phyloP scores from a whole-genome alignment of 30 jellyfish, hydroid and myxozoan species.

The Mastigias papua region DNA sequence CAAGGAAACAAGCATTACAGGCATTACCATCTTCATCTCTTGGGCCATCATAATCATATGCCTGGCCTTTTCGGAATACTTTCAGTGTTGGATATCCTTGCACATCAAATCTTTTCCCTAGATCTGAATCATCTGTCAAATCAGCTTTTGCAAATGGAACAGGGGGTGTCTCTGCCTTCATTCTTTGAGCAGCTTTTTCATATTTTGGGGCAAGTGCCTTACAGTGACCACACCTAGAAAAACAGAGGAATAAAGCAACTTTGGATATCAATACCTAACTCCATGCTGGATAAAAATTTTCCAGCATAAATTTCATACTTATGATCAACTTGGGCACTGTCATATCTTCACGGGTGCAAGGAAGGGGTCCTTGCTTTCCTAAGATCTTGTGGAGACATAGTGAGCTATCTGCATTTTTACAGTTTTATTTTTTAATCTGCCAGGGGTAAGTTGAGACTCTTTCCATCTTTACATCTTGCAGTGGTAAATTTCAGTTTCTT shows the following conservation, averaged over 20 bases:
- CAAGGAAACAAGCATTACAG: neutral
- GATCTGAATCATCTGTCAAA: conserved; percentile 88
- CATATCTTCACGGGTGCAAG: no score
- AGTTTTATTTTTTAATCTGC: neutral
- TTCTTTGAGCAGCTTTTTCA: conserved; percentile 88
- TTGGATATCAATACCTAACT: no score
- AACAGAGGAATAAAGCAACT: neutral
- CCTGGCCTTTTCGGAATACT: conserved; percentile 83
- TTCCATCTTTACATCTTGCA: no score
- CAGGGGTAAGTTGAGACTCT: no score
- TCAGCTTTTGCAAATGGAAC: conserved; percentile 98
- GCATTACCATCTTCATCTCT: conserved; percentile 88
- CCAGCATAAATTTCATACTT: neutral
- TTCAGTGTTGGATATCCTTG: conserved; percentile 98
- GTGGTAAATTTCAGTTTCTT: no score
- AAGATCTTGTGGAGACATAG: no score
- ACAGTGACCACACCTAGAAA: conserved; percentile 98
- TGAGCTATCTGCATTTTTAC: no score
- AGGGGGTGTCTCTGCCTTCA: conserved; percentile 89
- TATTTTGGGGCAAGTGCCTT: conserved; percentile 96
- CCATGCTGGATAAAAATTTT: neutral
- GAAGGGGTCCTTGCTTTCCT: no score
- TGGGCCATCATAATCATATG: conserved; percentile 95
- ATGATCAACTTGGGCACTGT: neutral
- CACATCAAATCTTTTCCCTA: conserved; percentile 83